phyloP scores from a whole-genome alignment of 1,140 invertebrate genomes.

The Charaxes varanes region DNA sequence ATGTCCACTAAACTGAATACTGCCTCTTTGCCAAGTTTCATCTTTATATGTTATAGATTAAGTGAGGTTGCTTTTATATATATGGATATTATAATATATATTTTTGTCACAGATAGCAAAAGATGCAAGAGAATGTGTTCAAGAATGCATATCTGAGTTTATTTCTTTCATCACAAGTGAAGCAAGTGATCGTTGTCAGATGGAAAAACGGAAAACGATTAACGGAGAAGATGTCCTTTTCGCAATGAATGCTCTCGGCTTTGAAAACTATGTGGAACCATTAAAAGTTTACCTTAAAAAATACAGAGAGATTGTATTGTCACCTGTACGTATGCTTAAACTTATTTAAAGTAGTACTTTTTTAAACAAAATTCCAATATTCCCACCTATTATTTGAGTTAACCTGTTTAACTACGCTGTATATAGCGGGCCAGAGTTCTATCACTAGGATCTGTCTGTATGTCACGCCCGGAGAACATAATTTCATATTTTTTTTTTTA shows the following conservation, averaged over 20 bases:
- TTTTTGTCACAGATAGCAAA: constrained; percentile 93
- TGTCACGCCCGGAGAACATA: too few relatives aligned
- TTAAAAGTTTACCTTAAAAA: constrained; percentile 97
- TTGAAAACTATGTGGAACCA: constrained; percentile 99
- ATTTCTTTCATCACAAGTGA: constrained; percentile 99
- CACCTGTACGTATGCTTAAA: constrained; percentile 41
- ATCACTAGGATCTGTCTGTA: too few relatives aligned
- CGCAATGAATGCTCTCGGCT: constrained; percentile 97
- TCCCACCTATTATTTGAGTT: too few relatives aligned
- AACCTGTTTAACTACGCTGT: too few relatives aligned
- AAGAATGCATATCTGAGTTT: constrained; percentile 99
- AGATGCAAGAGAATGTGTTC: constrained; percentile 99
- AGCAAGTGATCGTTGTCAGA: constrained; percentile 95
- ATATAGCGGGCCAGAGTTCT: too few relatives aligned
- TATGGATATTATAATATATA: too few relatives aligned
- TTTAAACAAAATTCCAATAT: too few relatives aligned
- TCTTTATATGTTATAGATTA: too few relatives aligned
- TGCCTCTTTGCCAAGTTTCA: too few relatives aligned
- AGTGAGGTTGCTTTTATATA: too few relatives aligned
- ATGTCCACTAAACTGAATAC: too few relatives aligned
- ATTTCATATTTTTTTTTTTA: too few relatives aligned
- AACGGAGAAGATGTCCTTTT: constrained; percentile 98
- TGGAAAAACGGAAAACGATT: constrained; percentile 99
- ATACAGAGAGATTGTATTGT: constrained; percentile 86
- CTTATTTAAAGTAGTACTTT: constrained; percentile 2